Evolutionary conservation across 2,797 vertebrate genomes (phyloP).

Genomic region (Fundulus diaphanus): DNA sequence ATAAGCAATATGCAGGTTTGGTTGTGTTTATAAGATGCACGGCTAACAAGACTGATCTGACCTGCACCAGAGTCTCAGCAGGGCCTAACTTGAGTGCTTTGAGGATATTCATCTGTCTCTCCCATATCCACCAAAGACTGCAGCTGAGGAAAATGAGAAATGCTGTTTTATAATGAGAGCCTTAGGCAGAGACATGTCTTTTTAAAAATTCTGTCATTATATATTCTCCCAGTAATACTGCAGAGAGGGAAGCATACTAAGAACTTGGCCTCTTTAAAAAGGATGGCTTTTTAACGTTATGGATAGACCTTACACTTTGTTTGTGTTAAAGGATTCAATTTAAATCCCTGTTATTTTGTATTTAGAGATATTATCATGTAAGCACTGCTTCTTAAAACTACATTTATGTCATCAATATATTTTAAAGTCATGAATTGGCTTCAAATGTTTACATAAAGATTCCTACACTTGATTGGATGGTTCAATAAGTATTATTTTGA

Average conservation of each 20-base stretch:
- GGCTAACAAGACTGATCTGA: slow-evolving; percentile 30
- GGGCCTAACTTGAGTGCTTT: slow-evolving; percentile 44
- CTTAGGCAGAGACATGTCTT: slow-evolving; percentile 75
- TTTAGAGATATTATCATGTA: slow-evolving; percentile 31
- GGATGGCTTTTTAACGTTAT: slow-evolving; percentile 55
- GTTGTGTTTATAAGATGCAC: slow-evolving; percentile 28
- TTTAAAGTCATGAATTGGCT: not conserved
- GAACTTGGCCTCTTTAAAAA: slow-evolving; percentile 61
- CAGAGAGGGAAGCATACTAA: slow-evolving; percentile 71
- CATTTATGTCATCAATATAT: slow-evolving; percentile 14
- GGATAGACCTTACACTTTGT: slow-evolving; percentile 39
- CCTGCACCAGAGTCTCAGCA: slow-evolving; percentile 41
- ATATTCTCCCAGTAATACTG: slow-evolving; percentile 76
- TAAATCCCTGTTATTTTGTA: slow-evolving; percentile 39
- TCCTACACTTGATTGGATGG: slow-evolving; percentile 31
- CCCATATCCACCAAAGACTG: slow-evolving; percentile 68
- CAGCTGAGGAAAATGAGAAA: slow-evolving; percentile 75
- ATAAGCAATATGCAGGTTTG: slow-evolving; percentile 8
- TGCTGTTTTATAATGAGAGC: slow-evolving; percentile 79
- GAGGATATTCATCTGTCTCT: slow-evolving; percentile 68
- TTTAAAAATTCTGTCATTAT: slow-evolving; percentile 76
- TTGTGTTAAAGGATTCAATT: slow-evolving; percentile 43
- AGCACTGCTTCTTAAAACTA: slow-evolving; percentile 20
- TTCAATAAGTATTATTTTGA: slow-evolving; percentile 57
- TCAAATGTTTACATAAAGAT: not conserved